These are phyloP conservation scores for Apantesis nais DNA, from an alignment of 2,888 invertebrate species.

Conservation along the genomic window DNA sequence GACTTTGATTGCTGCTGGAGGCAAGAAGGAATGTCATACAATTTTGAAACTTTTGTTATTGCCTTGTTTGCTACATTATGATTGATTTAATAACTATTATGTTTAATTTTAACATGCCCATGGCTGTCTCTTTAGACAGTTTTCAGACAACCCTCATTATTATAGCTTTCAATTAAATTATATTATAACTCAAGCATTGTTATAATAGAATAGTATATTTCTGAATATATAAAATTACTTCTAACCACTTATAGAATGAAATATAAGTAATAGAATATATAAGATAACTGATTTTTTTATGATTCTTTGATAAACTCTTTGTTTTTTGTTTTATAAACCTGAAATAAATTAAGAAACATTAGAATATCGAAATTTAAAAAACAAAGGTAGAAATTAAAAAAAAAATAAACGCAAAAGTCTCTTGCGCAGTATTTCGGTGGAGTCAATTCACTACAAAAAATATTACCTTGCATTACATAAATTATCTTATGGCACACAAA, in stretches of 20 bases:
- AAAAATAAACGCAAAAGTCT: too few relatives aligned
- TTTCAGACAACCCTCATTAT: neutral
- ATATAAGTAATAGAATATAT: too few relatives aligned
- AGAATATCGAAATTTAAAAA: neutral
- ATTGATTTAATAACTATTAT: constrained; percentile 31
- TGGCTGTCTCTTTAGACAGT: neutral
- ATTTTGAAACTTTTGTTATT: constrained; percentile 22
- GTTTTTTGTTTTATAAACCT: too few relatives aligned
- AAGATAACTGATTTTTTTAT: too few relatives aligned
- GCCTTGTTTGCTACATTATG: constrained; percentile 26
- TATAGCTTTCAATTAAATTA: neutral
- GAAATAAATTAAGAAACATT: neutral
- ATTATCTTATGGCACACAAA: too few relatives aligned
- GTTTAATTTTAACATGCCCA: constrained; percentile 25
- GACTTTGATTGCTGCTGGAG: constrained; percentile 26
- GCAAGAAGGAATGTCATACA: constrained; percentile 32
- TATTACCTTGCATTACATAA: too few relatives aligned
- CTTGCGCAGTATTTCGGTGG: too few relatives aligned
- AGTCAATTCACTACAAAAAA: too few relatives aligned
- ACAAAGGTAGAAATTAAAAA: neutral
- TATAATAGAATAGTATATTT: neutral
- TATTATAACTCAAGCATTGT: neutral
- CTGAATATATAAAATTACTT: neutral
- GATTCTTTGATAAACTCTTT: too few relatives aligned
- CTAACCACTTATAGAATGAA: neutral